Base-by-base conservation (phyloP, 2,888 invertebrate species). In the Eledone cirrhosa region DNA sequence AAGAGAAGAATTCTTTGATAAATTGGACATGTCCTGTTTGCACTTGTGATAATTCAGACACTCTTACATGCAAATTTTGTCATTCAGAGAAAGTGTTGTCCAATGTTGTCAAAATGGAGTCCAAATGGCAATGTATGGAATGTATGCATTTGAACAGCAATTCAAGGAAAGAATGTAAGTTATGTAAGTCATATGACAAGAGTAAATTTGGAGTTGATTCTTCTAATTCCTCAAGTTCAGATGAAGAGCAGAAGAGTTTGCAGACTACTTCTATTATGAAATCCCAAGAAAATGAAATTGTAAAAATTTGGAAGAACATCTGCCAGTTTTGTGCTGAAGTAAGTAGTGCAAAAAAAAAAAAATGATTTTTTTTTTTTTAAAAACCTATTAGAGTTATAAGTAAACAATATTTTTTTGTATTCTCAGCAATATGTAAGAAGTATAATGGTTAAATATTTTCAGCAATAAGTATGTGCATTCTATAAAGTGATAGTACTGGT, bases 281-380 rank as follows among this genome's bases (percentile, higher is more conserved):
- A 72, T 80, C 85, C 11, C 97, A 97, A 88, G 97, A 97, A 89
- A 94, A 94, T 82, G 95, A 96, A 89, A 97, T 97, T 8, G 93
- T 95, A 89, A 95, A 95, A 85, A 95, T 95, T 89, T 97, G 97
- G 96, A 94, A 96, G 88, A 94, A 95, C 86, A 98, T 98, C 80
- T 94, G 97, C 72, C 93, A 95, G 78, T 97, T 96, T 89, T 98
- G 97, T 90, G 94, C 94, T 87, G 94, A 96, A 91, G 95, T 95
- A 85, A 78, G 81, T 80, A 48, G 22, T 72, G 13, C 14, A 24
- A 11, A 11, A 41, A 41, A 11, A 5, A 1, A 41, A 41, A 41
- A 8, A 8, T 41, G 63, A 59, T 63, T 53, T 22, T 74, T n/a
- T 33, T 27, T 11, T 67, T 1, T 27, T 67, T 67, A n/a, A n/a